Percentiles rank a stretch among this genome's conserved stretches.
These are phyloP conservation scores for Irena cyanogastra DNA, from an alignment of 2,113 vertebrate genomes.

Conservation along the genomic window DNA sequence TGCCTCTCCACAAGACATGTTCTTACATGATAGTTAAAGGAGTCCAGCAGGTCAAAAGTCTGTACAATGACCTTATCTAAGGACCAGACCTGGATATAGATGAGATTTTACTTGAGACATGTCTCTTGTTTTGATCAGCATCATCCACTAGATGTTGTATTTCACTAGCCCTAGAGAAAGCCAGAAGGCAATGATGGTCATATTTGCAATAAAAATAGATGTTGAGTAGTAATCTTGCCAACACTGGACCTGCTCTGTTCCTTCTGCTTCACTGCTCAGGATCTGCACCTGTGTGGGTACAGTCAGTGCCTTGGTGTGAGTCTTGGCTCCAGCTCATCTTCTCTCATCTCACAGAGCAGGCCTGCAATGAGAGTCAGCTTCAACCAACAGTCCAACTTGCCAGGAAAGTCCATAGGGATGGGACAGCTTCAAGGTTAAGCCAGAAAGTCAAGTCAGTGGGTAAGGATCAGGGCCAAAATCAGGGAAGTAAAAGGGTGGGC, in stretches of 20 bases:
- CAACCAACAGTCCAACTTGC: neutral
- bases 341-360: neutral
- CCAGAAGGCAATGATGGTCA: neutral
- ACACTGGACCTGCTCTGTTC: neutral
- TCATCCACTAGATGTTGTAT: neutral
- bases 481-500: neutral
- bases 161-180: neutral
- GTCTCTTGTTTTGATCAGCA: neutral
- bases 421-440: neutral
- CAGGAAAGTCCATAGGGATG: neutral
- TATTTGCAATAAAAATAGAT: neutral
- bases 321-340: neutral
- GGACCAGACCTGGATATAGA: neutral
- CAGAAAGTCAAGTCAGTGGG: neutral
- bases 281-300: neutral
- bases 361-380: neutral
- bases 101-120: neutral
- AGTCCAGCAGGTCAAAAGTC: neutral
- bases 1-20: neutral
- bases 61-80: neutral
- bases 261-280: neutral
- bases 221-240: neutral
- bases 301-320: neutral
- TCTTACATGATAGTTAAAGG: neutral
- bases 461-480: neutral